phyloP scores from a whole-genome alignment of 1,140 invertebrate species.

The Holotrichia oblita region DNA sequence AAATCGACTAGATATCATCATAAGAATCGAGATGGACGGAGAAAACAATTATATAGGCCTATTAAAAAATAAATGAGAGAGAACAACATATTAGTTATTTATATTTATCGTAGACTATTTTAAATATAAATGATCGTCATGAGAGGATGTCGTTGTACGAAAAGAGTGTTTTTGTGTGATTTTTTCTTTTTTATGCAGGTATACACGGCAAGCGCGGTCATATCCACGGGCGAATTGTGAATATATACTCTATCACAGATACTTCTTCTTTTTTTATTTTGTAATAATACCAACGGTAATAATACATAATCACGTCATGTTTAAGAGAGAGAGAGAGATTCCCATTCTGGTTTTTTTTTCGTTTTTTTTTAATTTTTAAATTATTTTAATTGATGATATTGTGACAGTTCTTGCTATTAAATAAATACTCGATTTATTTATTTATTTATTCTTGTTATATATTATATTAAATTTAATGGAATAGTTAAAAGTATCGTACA shows the following conservation, averaged over 20 bases:
- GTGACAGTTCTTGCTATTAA: too few relatives aligned
- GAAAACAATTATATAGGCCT: conserved; percentile 32
- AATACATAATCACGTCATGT: neutral
- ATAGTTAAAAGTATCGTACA: too few relatives aligned
- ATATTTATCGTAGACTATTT: neutral
- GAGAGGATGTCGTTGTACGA: conserved; percentile 22
- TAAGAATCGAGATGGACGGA: conserved; percentile 31
- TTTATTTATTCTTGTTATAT: too few relatives aligned
- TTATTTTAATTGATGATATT: too few relatives aligned
- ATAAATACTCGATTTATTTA: too few relatives aligned
- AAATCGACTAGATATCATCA: conserved; percentile 34
- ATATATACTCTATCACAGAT: conserved; percentile 38
- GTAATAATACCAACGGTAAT: neutral
- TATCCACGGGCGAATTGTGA: neutral
- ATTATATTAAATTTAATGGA: too few relatives aligned
- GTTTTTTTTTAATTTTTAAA: too few relatives aligned
- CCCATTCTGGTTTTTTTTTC: too few relatives aligned
- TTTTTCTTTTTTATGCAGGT: conserved; percentile 5
- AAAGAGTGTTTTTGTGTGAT: conserved; percentile 27
- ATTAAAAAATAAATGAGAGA: conserved; percentile 8
- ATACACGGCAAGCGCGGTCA: neutral
- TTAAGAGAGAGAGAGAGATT: too few relatives aligned
- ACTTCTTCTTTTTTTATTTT: conserved; percentile 25
- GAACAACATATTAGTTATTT: neutral
- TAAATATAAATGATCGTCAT: conserved; percentile 4